phyloP scores from a whole-genome alignment of 2,888 invertebrate genomes.

The Clunio marinus region DNA sequence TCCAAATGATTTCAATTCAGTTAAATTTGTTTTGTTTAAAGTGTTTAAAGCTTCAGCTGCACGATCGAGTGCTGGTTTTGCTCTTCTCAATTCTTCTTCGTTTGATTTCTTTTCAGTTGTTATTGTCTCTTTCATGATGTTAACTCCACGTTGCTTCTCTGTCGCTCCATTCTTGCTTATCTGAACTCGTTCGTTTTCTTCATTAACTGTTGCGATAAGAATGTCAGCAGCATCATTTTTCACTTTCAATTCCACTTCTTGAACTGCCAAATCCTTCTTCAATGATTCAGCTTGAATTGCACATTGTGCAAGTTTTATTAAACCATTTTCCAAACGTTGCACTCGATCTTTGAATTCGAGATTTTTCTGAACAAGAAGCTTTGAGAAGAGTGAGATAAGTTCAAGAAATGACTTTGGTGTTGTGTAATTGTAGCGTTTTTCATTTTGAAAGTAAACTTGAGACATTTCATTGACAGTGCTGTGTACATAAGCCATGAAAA shows the following conservation, averaged over 20 bases:
- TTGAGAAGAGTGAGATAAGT: slow-evolving; percentile 77
- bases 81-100: slow-evolving; percentile 82
- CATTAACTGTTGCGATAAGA: slow-evolving; percentile 77
- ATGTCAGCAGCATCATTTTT: slow-evolving; percentile 89
- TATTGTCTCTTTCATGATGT: slow-evolving; percentile 83
- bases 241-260: slow-evolving; percentile 76
- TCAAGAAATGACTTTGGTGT: slow-evolving; percentile 95
- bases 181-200: slow-evolving; percentile 87
- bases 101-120: slow-evolving; percentile 79
- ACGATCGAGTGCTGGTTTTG: slow-evolving; percentile 84
- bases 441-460: slow-evolving; percentile 71
- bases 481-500: slow-evolving; percentile 89
- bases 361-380: slow-evolving; percentile 64
- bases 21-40: slow-evolving; percentile 86
- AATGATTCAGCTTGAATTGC: slow-evolving; percentile 70
- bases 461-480: slow-evolving; percentile 84
- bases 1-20: slow-evolving; percentile 91
- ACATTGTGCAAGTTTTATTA: slow-evolving; percentile 81
- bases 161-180: slow-evolving; percentile 76
- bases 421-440: slow-evolving; percentile 89
- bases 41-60: slow-evolving; percentile 90
- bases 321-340: slow-evolving; percentile 75
- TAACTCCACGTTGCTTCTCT: slow-evolving; percentile 87
- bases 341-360: slow-evolving; percentile 70
- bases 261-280: slow-evolving; percentile 58